These are phyloP conservation scores for Pelecanoides urinatrix DNA, from an alignment of 2,113 vertebrate species.

Conservation along the genomic window DNA sequence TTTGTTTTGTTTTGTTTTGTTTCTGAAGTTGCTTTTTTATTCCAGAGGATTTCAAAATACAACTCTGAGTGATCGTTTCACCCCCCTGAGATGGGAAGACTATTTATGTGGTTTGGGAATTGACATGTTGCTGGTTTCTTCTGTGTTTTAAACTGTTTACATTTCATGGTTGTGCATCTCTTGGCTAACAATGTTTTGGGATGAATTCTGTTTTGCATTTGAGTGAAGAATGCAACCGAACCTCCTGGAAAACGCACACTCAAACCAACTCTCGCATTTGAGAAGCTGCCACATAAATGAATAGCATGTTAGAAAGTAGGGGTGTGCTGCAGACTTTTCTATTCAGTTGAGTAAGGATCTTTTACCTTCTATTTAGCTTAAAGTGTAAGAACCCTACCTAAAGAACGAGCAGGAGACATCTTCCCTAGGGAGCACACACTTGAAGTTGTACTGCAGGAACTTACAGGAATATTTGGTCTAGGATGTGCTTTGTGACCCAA, in stretches of 20 bases:
- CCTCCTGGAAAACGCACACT: not conserved
- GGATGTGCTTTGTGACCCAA: not conserved
- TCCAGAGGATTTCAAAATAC: slow-evolving; percentile 30
- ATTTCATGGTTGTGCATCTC: not conserved
- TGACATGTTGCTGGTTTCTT: not conserved
- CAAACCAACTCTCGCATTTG: not conserved
- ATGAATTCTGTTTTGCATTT: slow-evolving; percentile 17
- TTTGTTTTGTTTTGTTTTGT: not conserved
- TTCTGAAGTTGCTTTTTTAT: not conserved
- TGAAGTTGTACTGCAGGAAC: not conserved
- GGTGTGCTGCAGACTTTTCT: not conserved
- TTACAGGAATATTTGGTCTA: not conserved
- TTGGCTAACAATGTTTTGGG: not conserved
- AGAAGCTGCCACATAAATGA: not conserved
- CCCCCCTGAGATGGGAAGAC: not conserved
- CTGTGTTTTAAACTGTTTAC: not conserved
- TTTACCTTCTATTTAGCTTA: not conserved
- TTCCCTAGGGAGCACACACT: not conserved
- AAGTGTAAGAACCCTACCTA: not conserved
- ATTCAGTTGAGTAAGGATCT: not conserved
- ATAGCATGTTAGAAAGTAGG: not conserved
- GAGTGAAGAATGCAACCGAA: not conserved
- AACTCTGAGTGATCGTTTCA: not conserved
- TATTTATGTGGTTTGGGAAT: not conserved
- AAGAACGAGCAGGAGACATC: not conserved